Base-by-base conservation (phyloP, 1,140 invertebrate genomes). In the Papilio dardanus region DNA sequence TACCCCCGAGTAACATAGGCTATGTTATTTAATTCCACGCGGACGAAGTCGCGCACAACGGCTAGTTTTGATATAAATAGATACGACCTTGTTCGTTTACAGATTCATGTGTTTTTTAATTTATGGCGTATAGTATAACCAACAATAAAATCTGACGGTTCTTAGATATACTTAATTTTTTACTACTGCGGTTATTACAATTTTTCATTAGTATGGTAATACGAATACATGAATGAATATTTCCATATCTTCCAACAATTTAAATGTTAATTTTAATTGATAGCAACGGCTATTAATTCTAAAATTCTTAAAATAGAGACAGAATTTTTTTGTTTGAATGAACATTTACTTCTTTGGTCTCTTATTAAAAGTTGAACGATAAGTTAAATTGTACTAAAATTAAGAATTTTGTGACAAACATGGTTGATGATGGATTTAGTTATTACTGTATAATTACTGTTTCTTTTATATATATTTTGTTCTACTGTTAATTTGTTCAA, bases 41-140 rank as follows among this genome's bases (percentile, higher is more conserved):
- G n/a, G n/a, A n/a, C n/a, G n/a, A n/a, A n/a, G n/a, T n/a, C n/a
- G n/a, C n/a, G n/a, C n/a, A n/a, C n/a, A n/a, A n/a, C n/a, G n/a
- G n/a, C n/a, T n/a, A n/a, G n/a, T n/a, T 69, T 35, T 42, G 35
- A 24, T 35, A 37, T 66, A 31, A 37, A 68, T 40, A 69, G 67
- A 35, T 67, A 33, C 33, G 21, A 69, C 35, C 33, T 37, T 69
- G 35, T 69, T 69, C 33, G 3, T 69, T 28, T 37, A 21, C 66
- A 21, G 67, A 69, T 69, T 69, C 67, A 69, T 69, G 33, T 40
- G 7, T 40, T 69, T 40, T 69, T 69, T 40, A 69, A 69, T 69
- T 69, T 69, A 69, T 40, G 6, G 33, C 67, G 35, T 69, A 40
- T 69, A 69, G 35, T 37, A 69, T 69, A 69, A 69, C 67, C 35